Base-by-base conservation (phyloP, 2,797 vertebrate species). In the Alosa sapidissima region DNA sequence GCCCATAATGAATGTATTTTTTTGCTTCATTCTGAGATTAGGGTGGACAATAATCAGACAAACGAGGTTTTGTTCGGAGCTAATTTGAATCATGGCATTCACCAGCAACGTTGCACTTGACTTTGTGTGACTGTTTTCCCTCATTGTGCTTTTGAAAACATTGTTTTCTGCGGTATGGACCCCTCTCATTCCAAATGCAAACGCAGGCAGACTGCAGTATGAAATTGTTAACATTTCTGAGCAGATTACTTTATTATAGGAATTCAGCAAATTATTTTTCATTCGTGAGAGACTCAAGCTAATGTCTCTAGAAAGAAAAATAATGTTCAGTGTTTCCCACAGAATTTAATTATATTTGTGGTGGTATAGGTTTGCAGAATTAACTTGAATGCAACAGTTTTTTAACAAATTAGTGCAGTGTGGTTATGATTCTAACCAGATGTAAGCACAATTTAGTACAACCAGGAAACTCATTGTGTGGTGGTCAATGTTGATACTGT, bases 1-100 rank as follows among this genome's bases (percentile, higher is more conserved):
- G 65, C 16, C 8, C 13, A 21, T 5, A 78, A 45, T 47, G 72
- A 78, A 78, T 78, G 72, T 36, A 45, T 21, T 41, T 78, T 72
- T 36, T 33, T 36, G 65, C 16, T 45, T 65, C 81, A 55, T 83
- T 82, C 60, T 16, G 28, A 47, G 72, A 78, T 47, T 78, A 78
- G 72, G 85, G 45, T 24, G 88, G 89, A 93, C 91, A 93, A 89
- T 93, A 89, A 89, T 92, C 88, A 84, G 88, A 94, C 93, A 94
- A 92, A 86, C 84, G 13, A 87, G 86, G 88, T 92, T 94, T 94
- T 94, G 93, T 94, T 91, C 85, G 11, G 82, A 28, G 89, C 86
- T 91, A 91, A 92, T 92, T 93, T 93, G 87, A 91, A 88, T 92
- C 92, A 86, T 83, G 86, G 86, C 91, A 86, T 83, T 65, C 82